Evolutionary conservation across 1,140 invertebrate genomes (phyloP), one percentile per base, ranked within the genome.

Genomic region (Ceratosolen fusciceps): DNA sequence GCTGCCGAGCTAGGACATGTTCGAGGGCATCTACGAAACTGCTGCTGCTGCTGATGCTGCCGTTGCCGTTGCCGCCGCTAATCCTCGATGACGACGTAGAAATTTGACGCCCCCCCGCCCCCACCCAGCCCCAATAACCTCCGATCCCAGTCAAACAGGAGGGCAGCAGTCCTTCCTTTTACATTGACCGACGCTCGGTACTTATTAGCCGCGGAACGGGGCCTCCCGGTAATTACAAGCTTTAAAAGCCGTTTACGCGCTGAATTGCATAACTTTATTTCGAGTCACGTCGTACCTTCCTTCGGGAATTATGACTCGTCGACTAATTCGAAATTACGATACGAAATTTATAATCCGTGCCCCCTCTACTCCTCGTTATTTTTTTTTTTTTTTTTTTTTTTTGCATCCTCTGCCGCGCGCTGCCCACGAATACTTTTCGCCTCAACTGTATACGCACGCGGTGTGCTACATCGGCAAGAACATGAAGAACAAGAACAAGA

Each of bases 391-490:
- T 52, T 14, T 52, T 3, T 52, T 52, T 52, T 52, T 19, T 12
- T 52, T 14, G 10, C 19, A 12, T 12, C 19, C 49, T 52, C 2
- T 12, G 4, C 24, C 0, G 1, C 34, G 14, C 26, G n/a, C 34
- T n/a, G 9, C 24, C n/a, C 54, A n/a, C 5, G 26, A 37, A 49
- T 76, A 76, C 47, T 76, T 68, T 68, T 68, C n/a, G 39, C 0
- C 62, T 24, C 43, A 68, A 76, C 47, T 68, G 74, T 68, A 76
- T 68, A 39, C 52, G 21, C 56, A 68, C 14, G 31, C 29, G 31
- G 62, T 5, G 62, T 5, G 37, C n/a, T 26, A 14, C 54, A 58
- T 12, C 29, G 47, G 21, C 43, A 56, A 24, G 31, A 71, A 47
- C 37, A 49, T 60, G 37, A 74, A 24, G 52, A 43, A 76, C 54